These are phyloP conservation scores for Hipposideros armiger DNA, from an alignment of 2,113 vertebrate species.

Conservation along the genomic window DNA sequence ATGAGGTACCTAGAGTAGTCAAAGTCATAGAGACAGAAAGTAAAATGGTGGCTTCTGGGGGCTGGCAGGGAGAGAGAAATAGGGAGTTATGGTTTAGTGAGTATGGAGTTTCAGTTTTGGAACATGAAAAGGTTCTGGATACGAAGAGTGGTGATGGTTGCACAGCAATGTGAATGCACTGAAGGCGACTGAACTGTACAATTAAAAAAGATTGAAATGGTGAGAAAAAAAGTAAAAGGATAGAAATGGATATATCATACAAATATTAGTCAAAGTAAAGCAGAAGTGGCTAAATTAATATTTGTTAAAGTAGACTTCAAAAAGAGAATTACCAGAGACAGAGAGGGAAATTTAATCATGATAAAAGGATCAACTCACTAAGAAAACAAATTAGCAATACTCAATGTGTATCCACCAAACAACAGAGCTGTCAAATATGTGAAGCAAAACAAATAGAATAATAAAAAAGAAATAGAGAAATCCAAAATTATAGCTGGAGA, in stretches of 20 bases:
- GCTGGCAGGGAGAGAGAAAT: not conserved
- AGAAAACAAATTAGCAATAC: not conserved
- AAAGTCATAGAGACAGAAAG: not conserved
- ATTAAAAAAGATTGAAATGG: not conserved
- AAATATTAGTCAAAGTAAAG: conserved; percentile 12
- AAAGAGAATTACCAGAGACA: conserved; percentile 1
- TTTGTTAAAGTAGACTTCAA: not conserved
- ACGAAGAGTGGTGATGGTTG: not conserved
- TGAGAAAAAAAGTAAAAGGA: not conserved
- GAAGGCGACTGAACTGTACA: not conserved
- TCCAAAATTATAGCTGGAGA: not conserved
- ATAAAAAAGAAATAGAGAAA: not conserved
- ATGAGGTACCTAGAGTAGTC: not conserved
- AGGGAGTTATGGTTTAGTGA: not conserved
- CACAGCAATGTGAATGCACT: not conserved
- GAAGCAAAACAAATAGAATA: not conserved
- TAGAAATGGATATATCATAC: not conserved
- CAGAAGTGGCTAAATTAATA: not conserved
- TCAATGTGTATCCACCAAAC: not conserved
- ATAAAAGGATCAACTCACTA: not conserved
- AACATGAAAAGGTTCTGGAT: not conserved
- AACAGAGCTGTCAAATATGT: not conserved
- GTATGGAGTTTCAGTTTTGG: not conserved
- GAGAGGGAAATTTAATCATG: not conserved
- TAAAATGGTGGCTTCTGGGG: not conserved